These are phyloP conservation scores for Philotrypesis tridentata DNA, from an alignment of 1,140 invertebrate species.

Conservation along the genomic window DNA sequence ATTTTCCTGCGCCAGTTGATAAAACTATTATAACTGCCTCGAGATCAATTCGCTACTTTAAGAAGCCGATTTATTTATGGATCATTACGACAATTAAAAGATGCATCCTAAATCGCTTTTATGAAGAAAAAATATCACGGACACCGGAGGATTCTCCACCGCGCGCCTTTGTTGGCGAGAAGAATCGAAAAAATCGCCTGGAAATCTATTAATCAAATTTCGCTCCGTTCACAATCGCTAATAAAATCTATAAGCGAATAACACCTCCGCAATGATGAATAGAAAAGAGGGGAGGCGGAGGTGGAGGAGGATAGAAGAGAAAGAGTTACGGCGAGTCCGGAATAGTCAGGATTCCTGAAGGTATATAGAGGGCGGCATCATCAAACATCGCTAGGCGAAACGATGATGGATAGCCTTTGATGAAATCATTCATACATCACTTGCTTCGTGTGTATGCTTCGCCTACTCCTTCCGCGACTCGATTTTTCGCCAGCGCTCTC, in stretches of 20 bases:
- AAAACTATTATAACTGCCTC: too few species aligned
- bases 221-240: neutral
- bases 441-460: conserved; percentile 9
- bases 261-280: neutral
- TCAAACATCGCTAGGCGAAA: conserved; percentile 64
- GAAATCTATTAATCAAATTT: neutral
- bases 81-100: too few species aligned
- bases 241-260: neutral
- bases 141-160: too few species aligned
- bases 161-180: too few species aligned
- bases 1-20: too few species aligned
- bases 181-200: neutral
- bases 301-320: too few species aligned
- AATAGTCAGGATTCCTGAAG: conserved; percentile 17
- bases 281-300: conserved; percentile 12
- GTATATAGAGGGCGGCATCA: conserved; percentile 56
- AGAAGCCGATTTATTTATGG: too few species aligned
- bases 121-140: too few species aligned
- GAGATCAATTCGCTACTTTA: too few species aligned
- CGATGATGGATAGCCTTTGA: conserved; percentile 67
- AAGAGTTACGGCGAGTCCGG: neutral
- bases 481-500: neutral
- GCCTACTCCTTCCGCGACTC: neutral
- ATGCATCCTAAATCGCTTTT: too few species aligned
- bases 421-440: conserved; percentile 70